Percentiles rank a stretch among this genome's conserved stretches.
phyloP scores from a whole-genome alignment of 2,888 invertebrate species.

The Hyposoter dolosus region DNA sequence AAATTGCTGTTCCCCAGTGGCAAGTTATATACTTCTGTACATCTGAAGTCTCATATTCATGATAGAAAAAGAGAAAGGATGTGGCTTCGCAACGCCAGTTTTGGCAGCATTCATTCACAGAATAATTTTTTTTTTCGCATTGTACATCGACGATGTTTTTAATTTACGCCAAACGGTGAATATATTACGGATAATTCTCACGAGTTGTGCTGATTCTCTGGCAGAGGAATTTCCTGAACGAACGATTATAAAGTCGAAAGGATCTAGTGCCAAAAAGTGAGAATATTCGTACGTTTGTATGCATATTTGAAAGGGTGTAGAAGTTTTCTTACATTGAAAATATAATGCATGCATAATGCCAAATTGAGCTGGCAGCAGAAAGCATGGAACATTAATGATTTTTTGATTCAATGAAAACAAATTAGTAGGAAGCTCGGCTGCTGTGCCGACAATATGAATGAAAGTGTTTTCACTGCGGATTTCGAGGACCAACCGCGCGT shows the following conservation, averaged over 20 bases:
- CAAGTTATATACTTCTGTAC: conserved; percentile 18
- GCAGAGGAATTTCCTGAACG: conserved; percentile 2
- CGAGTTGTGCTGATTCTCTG: conserved; percentile 19
- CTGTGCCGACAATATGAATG: conserved; percentile 47
- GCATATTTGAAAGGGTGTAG: background rate
- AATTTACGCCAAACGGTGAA: conserved; percentile 26
- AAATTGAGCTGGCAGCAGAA: conserved; percentile 10
- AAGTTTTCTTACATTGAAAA: conserved; percentile 15
- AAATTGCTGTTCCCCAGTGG: conserved; percentile 25
- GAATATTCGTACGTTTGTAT: conserved; percentile 13
- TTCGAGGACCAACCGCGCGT: conserved; percentile 13
- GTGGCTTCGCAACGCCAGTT: conserved; percentile 70
- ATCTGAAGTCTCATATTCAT: conserved; percentile 25
- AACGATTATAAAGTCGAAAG: background rate
- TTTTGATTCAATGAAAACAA: conserved; percentile 33
- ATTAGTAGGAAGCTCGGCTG: conserved; percentile 7
- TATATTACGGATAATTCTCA: conserved; percentile 64
- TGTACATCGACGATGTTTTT: conserved; percentile 34
- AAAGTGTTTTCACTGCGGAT: conserved; percentile 21
- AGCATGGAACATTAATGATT: conserved; percentile 39
- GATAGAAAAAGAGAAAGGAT: conserved; percentile 22
- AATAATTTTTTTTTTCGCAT: conserved; percentile 74
- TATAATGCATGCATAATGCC: conserved; percentile 16
- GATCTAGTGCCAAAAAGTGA: conserved; percentile 45
- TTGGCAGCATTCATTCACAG: conserved; percentile 78